These are phyloP conservation scores for Cosmia pyralina DNA, from an alignment of 2,888 invertebrate species.

Conservation along the genomic window DNA sequence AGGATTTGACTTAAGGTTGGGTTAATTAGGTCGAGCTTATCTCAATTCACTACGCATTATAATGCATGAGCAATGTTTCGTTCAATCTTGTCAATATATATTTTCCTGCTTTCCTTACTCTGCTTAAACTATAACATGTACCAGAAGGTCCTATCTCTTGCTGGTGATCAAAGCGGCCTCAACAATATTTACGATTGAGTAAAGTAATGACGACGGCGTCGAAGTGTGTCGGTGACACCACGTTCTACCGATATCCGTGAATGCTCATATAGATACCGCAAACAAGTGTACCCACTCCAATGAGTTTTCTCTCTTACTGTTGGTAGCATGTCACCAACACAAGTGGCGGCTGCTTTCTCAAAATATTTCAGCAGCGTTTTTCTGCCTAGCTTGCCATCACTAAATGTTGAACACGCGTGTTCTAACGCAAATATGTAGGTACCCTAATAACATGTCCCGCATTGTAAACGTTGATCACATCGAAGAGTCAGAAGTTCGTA, in stretches of 20 bases:
- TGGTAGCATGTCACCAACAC: no score
- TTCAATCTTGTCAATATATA: background rate
- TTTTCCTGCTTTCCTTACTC: background rate
- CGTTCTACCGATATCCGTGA: slow-evolving; percentile 1
- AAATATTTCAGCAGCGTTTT: no score
- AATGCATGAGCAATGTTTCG: background rate
- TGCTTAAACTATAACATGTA: background rate
- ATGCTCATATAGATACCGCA: slow-evolving; percentile 17
- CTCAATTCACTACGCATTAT: background rate
- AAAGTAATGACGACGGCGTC: background rate
- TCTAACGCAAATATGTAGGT: no score
- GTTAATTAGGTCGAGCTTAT: background rate
- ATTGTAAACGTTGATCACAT: no score
- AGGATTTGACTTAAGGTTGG: no score
- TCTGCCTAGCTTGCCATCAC: no score
- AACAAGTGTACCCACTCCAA: slow-evolving; percentile 8
- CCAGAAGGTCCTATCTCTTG: background rate
- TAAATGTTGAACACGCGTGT: no score
- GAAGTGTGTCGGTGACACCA: background rate
- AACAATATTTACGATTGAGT: background rate
- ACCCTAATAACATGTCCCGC: no score
- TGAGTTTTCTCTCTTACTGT: no score
- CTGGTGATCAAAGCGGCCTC: slow-evolving; percentile 1
- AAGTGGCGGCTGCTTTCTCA: no score
- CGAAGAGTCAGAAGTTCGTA: no score